phyloP scores from a whole-genome alignment of 30 jellyfish, hydroid and myxozoan species.

The Mastigias papua region DNA sequence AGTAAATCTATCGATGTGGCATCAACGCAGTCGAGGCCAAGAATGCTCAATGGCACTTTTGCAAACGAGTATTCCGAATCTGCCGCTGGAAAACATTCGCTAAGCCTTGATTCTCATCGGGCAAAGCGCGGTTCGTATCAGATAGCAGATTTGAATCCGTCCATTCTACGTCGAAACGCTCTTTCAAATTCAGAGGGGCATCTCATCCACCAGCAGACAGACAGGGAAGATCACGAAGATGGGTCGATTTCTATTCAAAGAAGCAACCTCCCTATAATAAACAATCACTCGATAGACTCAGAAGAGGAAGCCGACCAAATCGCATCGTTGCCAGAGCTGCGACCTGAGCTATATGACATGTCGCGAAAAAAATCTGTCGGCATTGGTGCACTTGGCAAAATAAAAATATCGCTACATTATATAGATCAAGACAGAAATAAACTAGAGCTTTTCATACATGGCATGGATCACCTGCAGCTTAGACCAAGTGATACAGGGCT shows the following conservation, averaged over 20 bases:
- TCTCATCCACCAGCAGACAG: not conserved
- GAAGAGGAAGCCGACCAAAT: constrained; percentile 14
- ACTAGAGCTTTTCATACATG: constrained; percentile 28
- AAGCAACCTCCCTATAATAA: constrained; percentile 15
- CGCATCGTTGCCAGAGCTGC: constrained; percentile 3
- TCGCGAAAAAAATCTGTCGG: constrained; percentile 41
- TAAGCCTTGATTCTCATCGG: not conserved
- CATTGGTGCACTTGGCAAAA: constrained; percentile 30
- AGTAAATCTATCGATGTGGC: constrained; percentile 1
- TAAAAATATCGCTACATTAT: constrained; percentile 33
- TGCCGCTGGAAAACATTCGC: not conserved
- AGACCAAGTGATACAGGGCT: constrained; percentile 19
- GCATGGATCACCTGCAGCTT: constrained; percentile 24
- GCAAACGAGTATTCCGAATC: not conserved
- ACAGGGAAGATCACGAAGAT: not conserved
- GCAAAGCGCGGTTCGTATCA: not conserved
- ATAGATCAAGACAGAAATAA: constrained; percentile 20
- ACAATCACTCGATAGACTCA: constrained; percentile 21
- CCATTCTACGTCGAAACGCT: constrained; percentile 48
- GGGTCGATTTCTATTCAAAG: not conserved
- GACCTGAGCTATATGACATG: constrained; percentile 59
- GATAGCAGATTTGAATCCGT: constrained; percentile 30
- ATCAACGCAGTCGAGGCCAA: not conserved
- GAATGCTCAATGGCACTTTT: not conserved
- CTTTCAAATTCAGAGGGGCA: constrained; percentile 29